phyloP scores from a whole-genome alignment of 2,797 vertebrate species.

The Miichthys miiuy region DNA sequence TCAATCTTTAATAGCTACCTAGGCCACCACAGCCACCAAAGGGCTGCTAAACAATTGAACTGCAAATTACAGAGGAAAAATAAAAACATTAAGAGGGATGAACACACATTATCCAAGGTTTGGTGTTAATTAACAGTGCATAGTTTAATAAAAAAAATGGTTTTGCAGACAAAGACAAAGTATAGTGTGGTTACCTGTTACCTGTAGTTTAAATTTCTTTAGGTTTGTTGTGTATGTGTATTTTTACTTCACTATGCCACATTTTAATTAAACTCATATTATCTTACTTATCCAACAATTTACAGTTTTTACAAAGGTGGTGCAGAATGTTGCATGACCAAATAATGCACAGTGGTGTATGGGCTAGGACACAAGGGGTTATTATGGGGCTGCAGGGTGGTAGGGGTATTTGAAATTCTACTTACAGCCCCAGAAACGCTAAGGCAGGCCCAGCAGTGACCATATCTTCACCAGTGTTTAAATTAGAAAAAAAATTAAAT shows the following conservation, averaged over 20 bases:
- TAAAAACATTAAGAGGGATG: background rate
- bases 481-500: constrained; percentile 55
- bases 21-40: background rate
- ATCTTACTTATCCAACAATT: background rate
- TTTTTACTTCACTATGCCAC: background rate
- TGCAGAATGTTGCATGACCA: background rate
- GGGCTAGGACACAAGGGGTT: too few relatives aligned
- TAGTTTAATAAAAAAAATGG: too few relatives aligned
- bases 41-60: background rate
- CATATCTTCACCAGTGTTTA: constrained; percentile 42
- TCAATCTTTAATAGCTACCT: background rate
- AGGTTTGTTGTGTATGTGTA: background rate
- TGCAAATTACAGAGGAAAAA: background rate
- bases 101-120: too few relatives aligned
- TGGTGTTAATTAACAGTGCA: too few relatives aligned
- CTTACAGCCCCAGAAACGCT: background rate
- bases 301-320: background rate
- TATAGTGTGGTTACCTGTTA: background rate
- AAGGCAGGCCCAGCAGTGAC: constrained; percentile 15
- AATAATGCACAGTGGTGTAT: background rate
- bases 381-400: background rate
- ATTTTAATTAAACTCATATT: too few relatives aligned
- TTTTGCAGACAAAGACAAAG: background rate
- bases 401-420: constrained; percentile 1
- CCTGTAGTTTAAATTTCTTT: background rate